Percentiles rank a stretch among this genome's conserved stretches.
Evolutionary conservation across 2,888 invertebrate genomes (phyloP).

Genomic region (Nysson spinosus): DNA sequence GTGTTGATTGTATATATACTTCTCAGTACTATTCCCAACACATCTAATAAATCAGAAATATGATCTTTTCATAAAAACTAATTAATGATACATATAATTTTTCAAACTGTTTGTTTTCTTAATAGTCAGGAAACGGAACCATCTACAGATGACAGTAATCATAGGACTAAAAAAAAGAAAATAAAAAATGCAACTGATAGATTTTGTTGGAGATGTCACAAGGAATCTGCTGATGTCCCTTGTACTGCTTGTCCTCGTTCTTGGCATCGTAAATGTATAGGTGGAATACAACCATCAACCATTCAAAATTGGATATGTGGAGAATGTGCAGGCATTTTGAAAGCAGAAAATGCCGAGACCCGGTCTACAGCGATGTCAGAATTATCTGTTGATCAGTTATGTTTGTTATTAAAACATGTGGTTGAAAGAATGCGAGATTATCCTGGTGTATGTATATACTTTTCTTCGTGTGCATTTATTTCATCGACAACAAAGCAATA

Average conservation of each 20-base stretch:
- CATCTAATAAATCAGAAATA: background rate
- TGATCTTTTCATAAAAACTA: background rate
- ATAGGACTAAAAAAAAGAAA: constrained; percentile 56
- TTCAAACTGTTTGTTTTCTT: too few species aligned
- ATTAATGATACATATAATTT: too few species aligned
- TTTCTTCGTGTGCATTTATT: background rate
- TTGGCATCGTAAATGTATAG: constrained; percentile 89
- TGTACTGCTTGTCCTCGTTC: constrained; percentile 92
- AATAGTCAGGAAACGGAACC: constrained; percentile 39
- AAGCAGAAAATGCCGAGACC: constrained; percentile 85
- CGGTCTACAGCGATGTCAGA: constrained; percentile 86
- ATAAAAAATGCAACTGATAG: constrained; percentile 67
- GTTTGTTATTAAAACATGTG: constrained; percentile 88
- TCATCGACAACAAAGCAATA: constrained; percentile 31
- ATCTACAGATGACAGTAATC: constrained; percentile 27
- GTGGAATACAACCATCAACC: constrained; percentile 77
- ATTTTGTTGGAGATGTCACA: constrained; percentile 96
- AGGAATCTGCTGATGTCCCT: constrained; percentile 81
- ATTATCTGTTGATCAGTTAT: constrained; percentile 85
- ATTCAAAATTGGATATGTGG: constrained; percentile 90
- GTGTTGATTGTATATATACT: background rate
- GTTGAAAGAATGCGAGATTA: constrained; percentile 88
- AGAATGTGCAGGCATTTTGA: constrained; percentile 87
- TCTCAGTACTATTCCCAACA: constrained; percentile 3
- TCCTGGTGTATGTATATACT: constrained; percentile 83